Percentiles rank a stretch among this genome's conserved stretches.
Conservation (phyloP, 2,113 vertebrate species). For the Microtus pennsylvanicus region DNA sequence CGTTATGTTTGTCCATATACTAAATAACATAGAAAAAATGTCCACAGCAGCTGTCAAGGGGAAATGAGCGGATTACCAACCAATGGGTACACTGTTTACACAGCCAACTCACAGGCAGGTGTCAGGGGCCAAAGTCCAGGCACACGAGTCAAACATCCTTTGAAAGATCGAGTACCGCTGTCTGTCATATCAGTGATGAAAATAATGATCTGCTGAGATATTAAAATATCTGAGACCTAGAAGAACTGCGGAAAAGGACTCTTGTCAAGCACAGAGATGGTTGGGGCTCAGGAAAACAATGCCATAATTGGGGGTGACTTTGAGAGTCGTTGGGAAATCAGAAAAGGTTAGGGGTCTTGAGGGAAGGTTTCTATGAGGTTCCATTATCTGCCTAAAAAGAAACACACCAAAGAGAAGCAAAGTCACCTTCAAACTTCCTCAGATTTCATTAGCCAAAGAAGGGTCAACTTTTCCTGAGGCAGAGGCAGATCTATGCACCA, state of each 20-base stretch:
- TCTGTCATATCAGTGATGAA: background rate
- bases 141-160: background rate
- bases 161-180: background rate
- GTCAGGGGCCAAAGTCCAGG: background rate
- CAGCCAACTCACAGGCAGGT: background rate
- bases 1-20: background rate
- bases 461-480: background rate
- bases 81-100: background rate
- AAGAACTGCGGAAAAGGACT: background rate
- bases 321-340: too few relatives aligned
- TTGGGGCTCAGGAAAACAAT: background rate
- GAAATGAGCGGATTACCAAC: background rate
- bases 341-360: too few relatives aligned
- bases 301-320: background rate
- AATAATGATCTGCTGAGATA: background rate
- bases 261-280: background rate
- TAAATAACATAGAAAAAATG: background rate
- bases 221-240: background rate
- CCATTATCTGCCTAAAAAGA: background rate
- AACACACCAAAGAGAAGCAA: background rate
- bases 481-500: background rate
- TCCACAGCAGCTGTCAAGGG: background rate
- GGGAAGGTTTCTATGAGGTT: background rate
- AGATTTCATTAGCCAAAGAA: background rate
- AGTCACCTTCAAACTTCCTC: background rate